Base-by-base conservation (phyloP, 2,113 vertebrate genomes). In the Pelecanoides urinatrix region DNA sequence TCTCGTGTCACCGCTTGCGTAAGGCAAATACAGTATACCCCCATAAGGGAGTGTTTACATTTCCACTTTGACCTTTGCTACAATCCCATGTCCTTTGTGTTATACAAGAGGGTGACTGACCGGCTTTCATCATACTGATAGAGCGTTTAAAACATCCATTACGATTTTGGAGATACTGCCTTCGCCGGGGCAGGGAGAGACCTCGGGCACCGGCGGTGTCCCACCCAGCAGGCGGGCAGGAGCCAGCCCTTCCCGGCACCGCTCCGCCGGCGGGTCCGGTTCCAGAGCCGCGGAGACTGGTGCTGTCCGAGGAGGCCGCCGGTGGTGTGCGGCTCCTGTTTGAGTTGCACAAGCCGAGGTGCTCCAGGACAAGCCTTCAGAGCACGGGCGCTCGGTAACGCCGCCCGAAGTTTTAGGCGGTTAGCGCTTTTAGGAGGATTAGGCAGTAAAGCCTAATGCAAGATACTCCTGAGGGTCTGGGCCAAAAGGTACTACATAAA, bases 51-150 rank as follows among this genome's bases (percentile, higher is more conserved):
- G 16, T 75, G 86, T 94, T 96, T 78, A 42, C 92, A 66, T 86
- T 93, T 70, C 88, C 88, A 3, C 81, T 58, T 30, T 65, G 94
- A 68, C 91, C 53, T 50, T 56, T 36, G 88, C 90, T 92, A 90
- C 89, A 90, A 63, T 78, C 59, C 53, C 42, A 0, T 11, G 88
- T 17, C 73, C 32, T 71, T 47, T 49, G 58, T 36, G 71, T 89
- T 88, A 61, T 53, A 42, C 84, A 42, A 70, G 63, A 25, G 66
- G 45, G 90, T 87, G 72, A 76, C 20, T 21, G 73, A 58, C 61
- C 84, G 5, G 86, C 59, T 85, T 59, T 76, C 75, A 6, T 63
- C 85, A 36, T 18, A 3, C 63, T 26, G 58, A 66, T 7, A 7
- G 32, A 15, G 74, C 50, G 15, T 40, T 91, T 32, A 9, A 34